Base-by-base conservation (phyloP, 2,113 vertebrate species). In the Larimichthys polyactis region DNA sequence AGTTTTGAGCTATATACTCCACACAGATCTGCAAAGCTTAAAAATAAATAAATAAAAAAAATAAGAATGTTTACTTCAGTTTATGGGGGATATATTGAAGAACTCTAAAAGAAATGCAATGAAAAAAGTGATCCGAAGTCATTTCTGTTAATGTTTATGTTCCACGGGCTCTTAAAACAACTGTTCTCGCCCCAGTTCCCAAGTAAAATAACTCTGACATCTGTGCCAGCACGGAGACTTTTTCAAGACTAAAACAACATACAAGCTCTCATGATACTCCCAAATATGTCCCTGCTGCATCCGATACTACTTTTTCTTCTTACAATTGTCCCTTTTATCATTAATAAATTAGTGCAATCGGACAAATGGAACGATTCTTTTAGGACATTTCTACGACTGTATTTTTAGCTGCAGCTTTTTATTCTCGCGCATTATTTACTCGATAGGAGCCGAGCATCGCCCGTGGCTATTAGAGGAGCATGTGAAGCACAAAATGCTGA, bases 311-410 rank as follows among this genome's bases (percentile, higher is more conserved):
- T 71, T 67, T 81, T 68, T 51, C 55, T 17, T 16, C 16, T 74
- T 24, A 12, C 86, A 87, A 70, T 72, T 69, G 55, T 82, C 52
- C 69, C 36, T 14, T 14, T 67, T 55, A 91, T 94, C 49, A 94
- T 92, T 92, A 90, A 93, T 94, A 84, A 51, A 94, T 83, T 77
- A 76, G 68, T 29, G 44, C 83, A 93, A 91, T 93, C 24, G 40
- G 82, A 93, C 90, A 94, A 94, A 93, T 92, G 89, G 91, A 89
- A 86, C 2, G 11, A 59, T 74, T 85, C 80, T 89, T 90, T 86
- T n/a, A 70, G 74, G 29, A 55, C 77, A 80, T 93, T 92, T 88
- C 67, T 90, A 71, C 84, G 16, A 81, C 87, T 92, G 88, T 92
- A 93, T 93, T 92, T 93, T 91, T 92, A 92, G 86, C 36, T n/a